phyloP scores from a whole-genome alignment of 2,888 invertebrate species.

The Drosophila prostipennis region DNA sequence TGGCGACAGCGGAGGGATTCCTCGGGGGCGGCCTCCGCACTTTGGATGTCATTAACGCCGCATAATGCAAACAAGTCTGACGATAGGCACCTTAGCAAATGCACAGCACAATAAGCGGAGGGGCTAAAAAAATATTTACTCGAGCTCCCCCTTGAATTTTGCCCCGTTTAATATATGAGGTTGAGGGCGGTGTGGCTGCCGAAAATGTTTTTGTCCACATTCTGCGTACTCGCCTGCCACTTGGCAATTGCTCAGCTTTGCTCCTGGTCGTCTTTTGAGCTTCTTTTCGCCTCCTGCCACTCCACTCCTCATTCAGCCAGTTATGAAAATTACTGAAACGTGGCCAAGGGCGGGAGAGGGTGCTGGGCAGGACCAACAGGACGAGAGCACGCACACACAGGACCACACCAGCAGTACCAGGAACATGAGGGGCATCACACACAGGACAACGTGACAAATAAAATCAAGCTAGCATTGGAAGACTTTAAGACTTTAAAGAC shows the following conservation, averaged over 20 bases:
- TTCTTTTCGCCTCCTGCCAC: constrained; percentile 21
- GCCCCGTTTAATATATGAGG: constrained; percentile 44
- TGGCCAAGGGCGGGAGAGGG: constrained; percentile 54
- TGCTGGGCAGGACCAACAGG: constrained; percentile 14
- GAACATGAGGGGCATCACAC: constrained; percentile 45
- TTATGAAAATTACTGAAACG: constrained; percentile 79
- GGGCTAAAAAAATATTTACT: constrained; percentile 60
- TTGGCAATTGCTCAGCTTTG: constrained; percentile 63
- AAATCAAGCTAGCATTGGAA: constrained; percentile 50
- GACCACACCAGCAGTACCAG: constrained; percentile 27
- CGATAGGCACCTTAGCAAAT: constrained; percentile 46
- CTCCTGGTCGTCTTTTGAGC: constrained; percentile 33
- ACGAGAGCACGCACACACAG: constrained; percentile 34
- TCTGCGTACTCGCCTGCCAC: constrained; percentile 51
- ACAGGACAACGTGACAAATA: constrained; percentile 70
- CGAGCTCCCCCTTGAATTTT: constrained; percentile 30
- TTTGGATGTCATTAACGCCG: constrained; percentile 68
- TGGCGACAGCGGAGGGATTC: constrained; percentile 21
- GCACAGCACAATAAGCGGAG: constrained; percentile 51
- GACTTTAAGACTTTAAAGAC: constrained; percentile 39
- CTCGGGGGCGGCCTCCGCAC: constrained; percentile 26
- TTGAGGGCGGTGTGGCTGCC: constrained; percentile 36
- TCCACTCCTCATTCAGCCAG: constrained; percentile 54
- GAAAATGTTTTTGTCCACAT: constrained; percentile 76
- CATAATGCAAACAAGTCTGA: constrained; percentile 63